Base-by-base conservation (phyloP, 53 echinoderm and acorn worm genomes). In the Arbacia lixula region DNA sequence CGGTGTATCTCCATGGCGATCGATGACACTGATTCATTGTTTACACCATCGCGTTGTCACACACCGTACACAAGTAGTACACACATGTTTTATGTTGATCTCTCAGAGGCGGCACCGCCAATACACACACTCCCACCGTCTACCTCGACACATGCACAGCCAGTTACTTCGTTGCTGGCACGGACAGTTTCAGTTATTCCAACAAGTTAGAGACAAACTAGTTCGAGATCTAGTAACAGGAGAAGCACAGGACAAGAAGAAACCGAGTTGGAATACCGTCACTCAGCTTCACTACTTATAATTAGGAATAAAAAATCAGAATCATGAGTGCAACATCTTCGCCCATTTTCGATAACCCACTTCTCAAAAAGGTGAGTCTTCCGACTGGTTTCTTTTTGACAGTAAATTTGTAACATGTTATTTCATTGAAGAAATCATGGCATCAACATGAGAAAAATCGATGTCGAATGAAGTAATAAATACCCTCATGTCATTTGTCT, bases 281-380 rank as follows among this genome's bases (percentile, higher is more conserved):
- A 34, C 26, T 6, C 6, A 6, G 21, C 10, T 39, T 9, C 36
- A 68, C 2, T 19, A 1, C 24, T 8, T 67, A 19, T 22, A 50
- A 9, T 52, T 19, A 5, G n/a, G 9, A 36, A 32, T 9, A 53
- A 52, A 21, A 76, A 5, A 31, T 5, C 6, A 46, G 20, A 54
- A 76, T 19, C 34, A 53, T 76, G 76, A 76, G 76, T 35, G 55
- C 76, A 50, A 29, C 46, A 11, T 24, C 51, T 3, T 43, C 50
- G 41, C 12, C 46, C 17, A 30, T 30, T 50, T 91, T 88, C 54
- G 88, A 88, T 46, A 91, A 91, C 40, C 91, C 91, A 0, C 88
- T 91, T 30, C 72, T 91, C 22, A 85, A 78, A 88, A 91, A 91
- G 91, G 91, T 91, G 66, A 57, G 84, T 31, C 22, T 66, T 67